Percentiles rank a stretch among this genome's conserved stretches.
phyloP scores from a whole-genome alignment of 30 jellyfish, hydroid and myxozoan genomes.

The Pseudorhiza aurosa region DNA sequence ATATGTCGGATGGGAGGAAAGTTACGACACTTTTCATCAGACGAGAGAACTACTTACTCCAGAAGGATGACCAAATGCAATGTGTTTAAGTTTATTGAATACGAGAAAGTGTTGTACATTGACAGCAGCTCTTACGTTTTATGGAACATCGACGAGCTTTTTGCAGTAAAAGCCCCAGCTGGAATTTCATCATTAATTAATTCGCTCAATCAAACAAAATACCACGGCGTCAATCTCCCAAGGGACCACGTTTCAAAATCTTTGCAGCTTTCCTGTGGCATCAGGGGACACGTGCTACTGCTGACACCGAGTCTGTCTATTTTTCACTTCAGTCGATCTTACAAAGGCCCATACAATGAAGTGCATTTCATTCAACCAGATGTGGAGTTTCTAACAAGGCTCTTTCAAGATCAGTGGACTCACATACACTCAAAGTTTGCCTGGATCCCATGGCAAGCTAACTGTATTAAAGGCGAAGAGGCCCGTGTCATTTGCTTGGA shows the following conservation, averaged over 20 bases:
- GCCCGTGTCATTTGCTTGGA: slow-evolving; percentile 44
- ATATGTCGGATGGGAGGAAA: not conserved
- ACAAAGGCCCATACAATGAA: not conserved
- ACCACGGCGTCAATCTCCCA: slow-evolving; percentile 45
- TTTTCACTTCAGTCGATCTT: slow-evolving; percentile 27
- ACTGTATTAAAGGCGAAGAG: not conserved
- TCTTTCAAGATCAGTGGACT: slow-evolving; percentile 54
- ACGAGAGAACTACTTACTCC: slow-evolving; percentile 7
- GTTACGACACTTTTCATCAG: not conserved
- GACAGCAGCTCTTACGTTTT: slow-evolving; percentile 17
- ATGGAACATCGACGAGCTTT: slow-evolving; percentile 63
- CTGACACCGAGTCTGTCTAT: slow-evolving; percentile 33
- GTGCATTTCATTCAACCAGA: slow-evolving; percentile 53
- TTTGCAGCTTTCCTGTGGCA: slow-evolving; percentile 61
- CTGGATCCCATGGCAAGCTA: slow-evolving; percentile 61
- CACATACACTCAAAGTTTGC: slow-evolving; percentile 68
- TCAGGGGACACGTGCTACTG: slow-evolving; percentile 47
- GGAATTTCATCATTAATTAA: slow-evolving; percentile 57
- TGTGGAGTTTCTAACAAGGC: slow-evolving; percentile 40
- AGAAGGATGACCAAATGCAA: slow-evolving; percentile 52
- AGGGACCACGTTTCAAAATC: slow-evolving; percentile 54
- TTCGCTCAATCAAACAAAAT: slow-evolving; percentile 18
- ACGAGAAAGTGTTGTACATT: slow-evolving; percentile 37
- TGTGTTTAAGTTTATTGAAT: slow-evolving; percentile 63
- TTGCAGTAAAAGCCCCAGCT: slow-evolving; percentile 62